Evolutionary conservation across 2,797 vertebrate genomes (phyloP).

Genomic region (Myotis daubentonii): DNA sequence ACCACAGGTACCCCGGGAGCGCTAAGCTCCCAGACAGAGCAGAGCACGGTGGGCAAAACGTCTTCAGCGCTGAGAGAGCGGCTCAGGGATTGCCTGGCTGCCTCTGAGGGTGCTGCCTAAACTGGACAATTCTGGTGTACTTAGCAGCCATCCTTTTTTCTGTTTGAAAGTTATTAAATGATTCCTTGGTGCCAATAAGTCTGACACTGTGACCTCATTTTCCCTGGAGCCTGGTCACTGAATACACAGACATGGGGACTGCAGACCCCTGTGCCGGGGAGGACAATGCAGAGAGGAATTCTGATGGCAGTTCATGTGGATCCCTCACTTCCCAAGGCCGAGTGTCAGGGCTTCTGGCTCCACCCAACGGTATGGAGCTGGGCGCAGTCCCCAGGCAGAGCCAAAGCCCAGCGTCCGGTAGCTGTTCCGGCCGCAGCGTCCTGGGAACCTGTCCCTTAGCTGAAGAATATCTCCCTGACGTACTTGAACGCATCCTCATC

Average conservation of each 20-base stretch:
- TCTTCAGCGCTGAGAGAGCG: background rate
- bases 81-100: fast-evolving
- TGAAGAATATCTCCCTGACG: constrained; percentile 88
- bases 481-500: constrained; percentile 83
- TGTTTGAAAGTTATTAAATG: background rate
- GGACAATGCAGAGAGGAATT: no score
- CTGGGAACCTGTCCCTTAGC: constrained; percentile 53
- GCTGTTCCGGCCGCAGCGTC: background rate
- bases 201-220: background rate
- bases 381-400: background rate
- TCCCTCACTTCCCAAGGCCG: background rate
- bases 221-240: background rate
- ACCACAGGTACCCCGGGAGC: background rate
- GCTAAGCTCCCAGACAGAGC: background rate
- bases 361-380: background rate
- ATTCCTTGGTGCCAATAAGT: background rate
- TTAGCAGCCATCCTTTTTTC: background rate
- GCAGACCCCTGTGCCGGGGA: background rate
- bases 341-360: background rate
- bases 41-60: background rate
- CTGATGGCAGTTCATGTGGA: background rate
- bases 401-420: background rate
- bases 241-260: background rate
- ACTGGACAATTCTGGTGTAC: fast-evolving
- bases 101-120: fast-evolving